A percentile compares a stretch with the other conserved stretches of the same genome.
These are phyloP conservation scores for Deroplatys truncata DNA, from an alignment of 2,888 invertebrate species.

Conservation along the genomic window DNA sequence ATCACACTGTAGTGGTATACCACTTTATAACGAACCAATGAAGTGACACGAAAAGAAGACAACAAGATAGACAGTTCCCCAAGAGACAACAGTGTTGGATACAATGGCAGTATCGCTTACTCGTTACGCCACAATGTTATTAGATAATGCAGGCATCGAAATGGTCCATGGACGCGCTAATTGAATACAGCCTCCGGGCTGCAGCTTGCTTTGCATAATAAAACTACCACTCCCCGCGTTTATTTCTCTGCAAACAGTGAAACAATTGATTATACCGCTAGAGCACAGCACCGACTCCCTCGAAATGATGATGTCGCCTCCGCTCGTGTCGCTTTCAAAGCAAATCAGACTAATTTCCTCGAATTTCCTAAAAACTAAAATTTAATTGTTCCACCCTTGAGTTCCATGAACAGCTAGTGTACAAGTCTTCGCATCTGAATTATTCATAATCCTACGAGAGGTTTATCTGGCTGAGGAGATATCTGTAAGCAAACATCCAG, in stretches of 20 bases:
- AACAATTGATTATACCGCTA: conserved; percentile 2
- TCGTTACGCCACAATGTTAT: background rate
- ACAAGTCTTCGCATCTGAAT: background rate
- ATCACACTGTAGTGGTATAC: too few relatives aligned
- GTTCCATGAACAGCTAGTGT: background rate
- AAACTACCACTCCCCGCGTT: background rate
- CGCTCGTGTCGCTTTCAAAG: background rate
- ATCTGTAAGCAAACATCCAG: background rate
- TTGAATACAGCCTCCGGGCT: background rate
- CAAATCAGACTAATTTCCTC: background rate
- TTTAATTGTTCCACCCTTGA: background rate
- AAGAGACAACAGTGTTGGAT: background rate
- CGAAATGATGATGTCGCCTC: background rate
- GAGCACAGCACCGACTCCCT: background rate
- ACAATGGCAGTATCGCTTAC: background rate
- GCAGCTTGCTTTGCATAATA: background rate
- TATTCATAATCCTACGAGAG: background rate
- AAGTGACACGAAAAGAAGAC: background rate
- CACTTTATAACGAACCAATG: background rate
- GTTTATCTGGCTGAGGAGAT: background rate
- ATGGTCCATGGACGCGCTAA: background rate
- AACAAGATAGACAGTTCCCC: background rate
- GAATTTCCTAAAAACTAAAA: background rate
- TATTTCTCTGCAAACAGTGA: conserved; percentile 1
- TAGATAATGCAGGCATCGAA: background rate